A percentile compares a stretch with the other conserved stretches of the same genome.
phyloP scores from a whole-genome alignment of 2,888 invertebrate species.

The Chrysolina oricalcia region DNA sequence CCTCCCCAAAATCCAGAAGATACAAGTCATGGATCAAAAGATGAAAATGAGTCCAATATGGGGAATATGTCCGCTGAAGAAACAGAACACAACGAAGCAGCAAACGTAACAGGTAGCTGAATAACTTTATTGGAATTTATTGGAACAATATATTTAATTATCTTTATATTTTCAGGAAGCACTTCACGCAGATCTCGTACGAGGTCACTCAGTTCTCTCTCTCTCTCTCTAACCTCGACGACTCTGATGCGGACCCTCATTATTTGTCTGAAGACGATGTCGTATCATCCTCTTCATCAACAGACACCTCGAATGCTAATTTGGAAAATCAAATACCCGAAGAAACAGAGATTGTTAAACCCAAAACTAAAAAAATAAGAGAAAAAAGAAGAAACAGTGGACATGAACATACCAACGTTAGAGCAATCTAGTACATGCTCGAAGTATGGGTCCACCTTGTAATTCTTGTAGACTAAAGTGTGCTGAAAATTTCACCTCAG shows the following conservation, averaged over 20 bases:
- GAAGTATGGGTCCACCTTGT: slow-evolving; percentile 12
- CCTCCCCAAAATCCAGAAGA: slow-evolving; percentile 13
- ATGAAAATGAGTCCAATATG: slow-evolving; percentile 13
- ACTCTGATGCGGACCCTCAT: slow-evolving; percentile 21
- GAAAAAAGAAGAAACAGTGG: slow-evolving; percentile 29
- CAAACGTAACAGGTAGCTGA: not conserved
- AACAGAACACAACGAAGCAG: slow-evolving; percentile 10
- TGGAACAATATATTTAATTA: too few relatives aligned
- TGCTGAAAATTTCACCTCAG: slow-evolving; percentile 12
- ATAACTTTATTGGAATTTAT: too few relatives aligned
- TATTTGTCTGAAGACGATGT: slow-evolving; percentile 1
- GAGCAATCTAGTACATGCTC: slow-evolving; percentile 9
- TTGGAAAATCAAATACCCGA: not conserved
- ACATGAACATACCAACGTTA: slow-evolving; percentile 12
- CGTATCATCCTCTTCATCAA: slow-evolving; percentile 1
- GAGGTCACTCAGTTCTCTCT: slow-evolving; percentile 1
- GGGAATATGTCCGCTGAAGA: not conserved
- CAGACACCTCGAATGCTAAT: slow-evolving; percentile 15
- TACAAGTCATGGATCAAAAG: not conserved
- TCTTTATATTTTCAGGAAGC: too few relatives aligned
- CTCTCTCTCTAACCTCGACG: slow-evolving; percentile 14
- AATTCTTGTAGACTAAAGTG: slow-evolving; percentile 16
- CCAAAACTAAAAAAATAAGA: slow-evolving; percentile 11
- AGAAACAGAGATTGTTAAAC: not conserved
- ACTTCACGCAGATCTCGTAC: not conserved